Percentiles rank a stretch among this genome's conserved stretches.
Evolutionary conservation across 2,888 invertebrate species (phyloP).

Genomic region (Pherbina coryleti): DNA sequence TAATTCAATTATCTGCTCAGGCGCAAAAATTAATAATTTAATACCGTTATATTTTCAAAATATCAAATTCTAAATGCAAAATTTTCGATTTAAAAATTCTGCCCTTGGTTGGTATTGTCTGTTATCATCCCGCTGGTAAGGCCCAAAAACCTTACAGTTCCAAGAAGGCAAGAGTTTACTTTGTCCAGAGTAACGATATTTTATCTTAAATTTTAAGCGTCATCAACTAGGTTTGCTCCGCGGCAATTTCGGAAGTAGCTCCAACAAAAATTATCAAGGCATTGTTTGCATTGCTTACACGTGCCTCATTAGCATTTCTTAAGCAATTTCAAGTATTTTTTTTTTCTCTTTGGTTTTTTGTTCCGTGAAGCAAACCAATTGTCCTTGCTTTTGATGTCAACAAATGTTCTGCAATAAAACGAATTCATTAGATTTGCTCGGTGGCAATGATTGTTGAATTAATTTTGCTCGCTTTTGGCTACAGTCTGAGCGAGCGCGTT

Average conservation of each 20-base stretch:
- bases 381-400: constrained; percentile 15
- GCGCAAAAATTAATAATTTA: neutral
- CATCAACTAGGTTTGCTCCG: too few species aligned
- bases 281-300: neutral
- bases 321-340: neutral
- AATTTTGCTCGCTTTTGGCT: constrained; percentile 30
- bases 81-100: too few species aligned
- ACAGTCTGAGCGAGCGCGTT: constrained; percentile 15
- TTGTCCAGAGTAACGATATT: too few species aligned
- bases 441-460: constrained; percentile 10
- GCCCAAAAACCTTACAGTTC: too few species aligned
- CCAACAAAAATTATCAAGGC: neutral
- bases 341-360: neutral
- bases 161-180: too few species aligned
- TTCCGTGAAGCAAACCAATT: neutral
- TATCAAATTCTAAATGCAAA: too few species aligned
- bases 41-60: too few species aligned
- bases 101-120: too few species aligned
- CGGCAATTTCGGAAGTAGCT: too few species aligned
- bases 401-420: constrained; percentile 17
- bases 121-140: too few species aligned
- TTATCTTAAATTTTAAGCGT: too few species aligned
- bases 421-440: constrained; percentile 36
- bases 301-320: neutral
- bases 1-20: neutral